phyloP scores from a whole-genome alignment of 2,797 vertebrate species.

The Eremophila alpestris region DNA sequence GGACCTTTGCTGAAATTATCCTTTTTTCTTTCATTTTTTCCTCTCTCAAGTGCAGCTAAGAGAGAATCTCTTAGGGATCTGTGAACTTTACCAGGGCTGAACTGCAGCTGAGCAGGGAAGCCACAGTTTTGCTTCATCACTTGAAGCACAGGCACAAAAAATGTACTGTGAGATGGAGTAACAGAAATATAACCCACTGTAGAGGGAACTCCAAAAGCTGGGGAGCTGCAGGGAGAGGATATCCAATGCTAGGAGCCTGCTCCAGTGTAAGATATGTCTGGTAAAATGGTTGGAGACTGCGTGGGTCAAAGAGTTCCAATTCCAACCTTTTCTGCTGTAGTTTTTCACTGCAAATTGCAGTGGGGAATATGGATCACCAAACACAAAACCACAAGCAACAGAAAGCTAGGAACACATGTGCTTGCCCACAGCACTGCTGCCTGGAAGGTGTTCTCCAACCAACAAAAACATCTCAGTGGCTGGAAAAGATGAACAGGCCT shows the following conservation, averaged over 20 bases:
- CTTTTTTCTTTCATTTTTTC: neutral
- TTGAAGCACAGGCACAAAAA: neutral
- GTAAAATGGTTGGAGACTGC: neutral
- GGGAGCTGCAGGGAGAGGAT: neutral
- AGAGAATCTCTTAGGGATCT: neutral
- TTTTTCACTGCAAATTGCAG: constrained; percentile 1
- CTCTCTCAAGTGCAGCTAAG: neutral
- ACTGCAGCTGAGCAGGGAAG: neutral
- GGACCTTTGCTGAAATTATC: neutral
- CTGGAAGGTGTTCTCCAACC: constrained; percentile 44
- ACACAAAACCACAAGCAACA: constrained; percentile 46
- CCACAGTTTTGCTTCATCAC: neutral
- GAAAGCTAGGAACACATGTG: neutral
- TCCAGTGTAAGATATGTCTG: neutral
- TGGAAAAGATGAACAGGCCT: constrained; percentile 67
- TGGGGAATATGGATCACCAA: neutral
- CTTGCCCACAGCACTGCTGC: constrained; percentile 40
- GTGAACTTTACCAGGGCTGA: neutral
- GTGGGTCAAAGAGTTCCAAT: neutral
- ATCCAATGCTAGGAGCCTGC: neutral
- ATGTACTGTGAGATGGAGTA: neutral
- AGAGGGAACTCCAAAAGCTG: neutral
- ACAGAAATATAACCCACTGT: neutral
- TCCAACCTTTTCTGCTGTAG: neutral
- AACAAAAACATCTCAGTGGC: constrained; percentile 44